These are phyloP conservation scores for Embidobia sp. DNA, from an alignment of 2,888 invertebrate species.

Conservation along the genomic window DNA sequence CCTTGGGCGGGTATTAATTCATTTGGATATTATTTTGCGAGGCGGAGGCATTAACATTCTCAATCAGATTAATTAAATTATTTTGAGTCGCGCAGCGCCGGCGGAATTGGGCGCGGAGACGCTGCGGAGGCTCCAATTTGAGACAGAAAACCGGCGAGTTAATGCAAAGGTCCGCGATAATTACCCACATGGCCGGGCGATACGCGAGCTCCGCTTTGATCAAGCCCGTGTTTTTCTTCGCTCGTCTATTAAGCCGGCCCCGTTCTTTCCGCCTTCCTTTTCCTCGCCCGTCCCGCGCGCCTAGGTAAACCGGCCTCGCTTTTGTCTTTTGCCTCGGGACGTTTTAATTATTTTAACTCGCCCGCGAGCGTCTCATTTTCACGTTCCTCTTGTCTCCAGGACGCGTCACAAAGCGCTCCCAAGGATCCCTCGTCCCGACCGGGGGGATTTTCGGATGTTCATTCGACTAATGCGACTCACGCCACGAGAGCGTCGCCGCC, in stretches of 20 bases:
- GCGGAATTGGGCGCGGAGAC: constrained; percentile 8
- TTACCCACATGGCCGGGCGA: constrained; percentile 81
- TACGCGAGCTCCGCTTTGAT: constrained; percentile 80
- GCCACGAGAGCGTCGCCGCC: background rate
- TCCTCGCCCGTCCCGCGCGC: constrained; percentile 70
- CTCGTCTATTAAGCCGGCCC: constrained; percentile 76
- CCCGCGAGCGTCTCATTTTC: constrained; percentile 79
- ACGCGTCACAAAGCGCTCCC: constrained; percentile 55
- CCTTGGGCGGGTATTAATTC: constrained; percentile 75
- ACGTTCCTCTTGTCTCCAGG: constrained; percentile 57
- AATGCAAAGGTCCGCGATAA: constrained; percentile 81
- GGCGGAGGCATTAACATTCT: constrained; percentile 76
- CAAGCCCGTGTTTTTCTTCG: constrained; percentile 81
- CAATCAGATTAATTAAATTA: constrained; percentile 80
- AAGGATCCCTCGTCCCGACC: constrained; percentile 50
- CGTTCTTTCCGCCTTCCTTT: constrained; percentile 68
- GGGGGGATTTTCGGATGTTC: constrained; percentile 30
- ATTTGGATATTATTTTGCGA: constrained; percentile 79
- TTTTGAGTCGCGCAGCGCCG: constrained; percentile 62
- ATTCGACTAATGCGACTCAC: constrained; percentile 15
- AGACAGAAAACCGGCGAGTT: constrained; percentile 73
- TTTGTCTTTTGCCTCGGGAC: constrained; percentile 77
- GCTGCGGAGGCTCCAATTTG: constrained; percentile 34
- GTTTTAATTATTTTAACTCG: constrained; percentile 81
- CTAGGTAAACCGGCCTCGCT: constrained; percentile 75